Evolutionary conservation across 2,113 vertebrate species (phyloP).

Genomic region (Menura novaehollandiae): DNA sequence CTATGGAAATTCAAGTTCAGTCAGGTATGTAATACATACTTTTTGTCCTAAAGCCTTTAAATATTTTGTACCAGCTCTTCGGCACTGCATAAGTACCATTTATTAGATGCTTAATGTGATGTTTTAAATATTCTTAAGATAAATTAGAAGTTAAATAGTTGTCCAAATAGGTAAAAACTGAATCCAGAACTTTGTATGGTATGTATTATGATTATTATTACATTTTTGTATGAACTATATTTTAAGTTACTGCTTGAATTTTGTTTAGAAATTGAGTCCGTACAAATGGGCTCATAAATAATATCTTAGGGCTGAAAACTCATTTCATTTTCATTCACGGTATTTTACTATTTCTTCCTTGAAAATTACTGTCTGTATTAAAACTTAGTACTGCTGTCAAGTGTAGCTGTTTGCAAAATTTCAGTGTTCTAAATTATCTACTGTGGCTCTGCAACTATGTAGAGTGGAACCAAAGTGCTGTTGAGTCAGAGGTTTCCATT

Average conservation of each 20-base stretch:
- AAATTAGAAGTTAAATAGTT: neutral
- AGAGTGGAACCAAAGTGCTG: neutral
- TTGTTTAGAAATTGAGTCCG: neutral
- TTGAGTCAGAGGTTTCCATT: neutral
- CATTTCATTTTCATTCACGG: neutral
- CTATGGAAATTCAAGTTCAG: neutral
- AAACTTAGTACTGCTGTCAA: neutral
- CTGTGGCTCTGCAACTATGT: neutral
- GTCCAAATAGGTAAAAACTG: neutral
- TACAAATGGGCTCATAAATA: neutral
- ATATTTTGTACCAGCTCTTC: neutral
- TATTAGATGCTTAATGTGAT: neutral
- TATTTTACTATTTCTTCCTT: neutral
- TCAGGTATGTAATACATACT: neutral
- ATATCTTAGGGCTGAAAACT: neutral
- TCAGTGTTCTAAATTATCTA: neutral
- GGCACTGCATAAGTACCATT: neutral
- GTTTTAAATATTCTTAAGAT: neutral
- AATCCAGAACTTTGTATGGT: neutral
- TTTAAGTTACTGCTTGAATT: neutral
- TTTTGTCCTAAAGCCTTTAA: neutral
- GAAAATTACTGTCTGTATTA: neutral
- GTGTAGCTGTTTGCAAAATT: neutral
- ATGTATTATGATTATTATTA: neutral
- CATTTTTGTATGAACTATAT: neutral